Evolutionary conservation across 1,140 invertebrate genomes (phyloP), one percentile per base, ranked within the genome.

Genomic region (Macrobrachium nipponense): DNA sequence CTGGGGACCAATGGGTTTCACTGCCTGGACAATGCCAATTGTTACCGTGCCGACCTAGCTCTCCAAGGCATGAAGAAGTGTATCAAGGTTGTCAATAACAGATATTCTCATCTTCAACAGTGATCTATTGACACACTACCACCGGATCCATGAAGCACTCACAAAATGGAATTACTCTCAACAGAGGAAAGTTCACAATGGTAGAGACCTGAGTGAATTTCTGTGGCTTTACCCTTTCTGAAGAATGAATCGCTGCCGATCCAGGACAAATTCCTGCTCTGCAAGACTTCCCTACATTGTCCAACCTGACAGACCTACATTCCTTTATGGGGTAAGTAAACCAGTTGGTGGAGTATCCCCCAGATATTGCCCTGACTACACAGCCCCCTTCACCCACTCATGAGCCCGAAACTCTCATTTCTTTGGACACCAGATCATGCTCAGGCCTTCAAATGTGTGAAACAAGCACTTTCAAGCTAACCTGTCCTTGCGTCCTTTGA

Each of bases 371-470:
- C 20, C 76, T 27, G 23, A 23, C 61, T 17, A 36, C 86, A n/a
- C 86, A 87, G 76, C 88, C 88, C n/a, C 18, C 68, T 89, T n/a
- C 88, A 62, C 7, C 68, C 79, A 23, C 84, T 89, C 0, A 73
- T 89, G 76, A 78, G 61, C 23, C 68, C 79, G 0, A 60, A 17
- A 0, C 18, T 61, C 11, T 20, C 75, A 12, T 89, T 80, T 64
- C 58, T 18, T 27, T 89, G 83, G 75, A 88, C 66, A 15, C 23
- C 7, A 12, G 81, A 89, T 51, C 88, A 89, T 43, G 83, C 88
- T 12, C 4, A 60, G 36, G 88, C 83, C 8, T 89, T 89, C 44
- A 10, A 60, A n/a, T n/a, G n/a, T n/a, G n/a, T n/a, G n/a, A n/a
- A n/a, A n/a, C n/a, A n/a, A n/a, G n/a, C n/a, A n/a, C n/a, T n/a